phyloP scores from a whole-genome alignment of 2,797 vertebrate genomes.

The Brachyalestes nurse region DNA sequence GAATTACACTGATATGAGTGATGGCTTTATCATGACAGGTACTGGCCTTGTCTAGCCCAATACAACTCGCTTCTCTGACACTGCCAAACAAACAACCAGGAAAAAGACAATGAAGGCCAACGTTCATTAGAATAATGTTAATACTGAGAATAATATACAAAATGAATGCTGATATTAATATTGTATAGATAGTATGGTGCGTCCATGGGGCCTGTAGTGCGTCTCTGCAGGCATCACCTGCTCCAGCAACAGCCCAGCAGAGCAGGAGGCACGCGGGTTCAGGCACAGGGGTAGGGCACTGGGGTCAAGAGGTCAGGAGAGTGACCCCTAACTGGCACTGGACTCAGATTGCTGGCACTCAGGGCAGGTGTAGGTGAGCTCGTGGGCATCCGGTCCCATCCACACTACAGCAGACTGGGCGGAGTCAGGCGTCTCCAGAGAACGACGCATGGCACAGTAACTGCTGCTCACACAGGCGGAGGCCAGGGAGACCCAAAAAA shows the following conservation, averaged over 20 bases:
- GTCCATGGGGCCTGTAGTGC: not conserved
- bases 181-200: conserved; percentile 47
- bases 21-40: too few species aligned
- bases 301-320: conserved; percentile 58
- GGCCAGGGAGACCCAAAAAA: conserved; percentile 19
- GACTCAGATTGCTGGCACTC: conserved; percentile 75
- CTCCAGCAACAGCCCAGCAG: conserved; percentile 51
- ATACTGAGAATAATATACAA: too few species aligned
- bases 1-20: too few species aligned
- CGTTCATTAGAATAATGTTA: not conserved
- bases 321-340: conserved; percentile 66
- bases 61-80: too few species aligned
- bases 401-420: conserved; percentile 71
- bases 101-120: too few species aligned
- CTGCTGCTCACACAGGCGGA: conserved; percentile 69
- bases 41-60: too few species aligned
- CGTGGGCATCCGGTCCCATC: conserved; percentile 72
- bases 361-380: conserved; percentile 79
- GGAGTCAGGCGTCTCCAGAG: conserved; percentile 72
- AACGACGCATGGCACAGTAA: conserved; percentile 72
- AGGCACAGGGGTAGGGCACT: conserved; percentile 61
- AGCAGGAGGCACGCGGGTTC: conserved; percentile 58
- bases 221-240: conserved; percentile 61
- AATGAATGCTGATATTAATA: not conserved
- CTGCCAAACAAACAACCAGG: too few species aligned